Conservation (phyloP, 30 jellyfish, hydroid and myxozoan species). For the Aurelia sp. region DNA sequence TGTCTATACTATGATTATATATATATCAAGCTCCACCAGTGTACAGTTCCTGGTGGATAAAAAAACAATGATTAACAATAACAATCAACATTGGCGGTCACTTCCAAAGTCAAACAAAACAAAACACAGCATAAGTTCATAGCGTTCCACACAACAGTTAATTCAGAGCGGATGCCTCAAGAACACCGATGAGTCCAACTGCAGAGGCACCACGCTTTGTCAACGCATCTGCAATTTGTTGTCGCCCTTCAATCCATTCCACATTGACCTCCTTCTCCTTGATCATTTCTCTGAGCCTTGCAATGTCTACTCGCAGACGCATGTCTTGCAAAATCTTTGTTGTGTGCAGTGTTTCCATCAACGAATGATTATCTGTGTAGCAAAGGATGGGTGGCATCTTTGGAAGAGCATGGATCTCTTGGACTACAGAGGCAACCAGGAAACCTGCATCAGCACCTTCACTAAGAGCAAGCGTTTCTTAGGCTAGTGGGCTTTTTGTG, state of each 20-base stretch:
- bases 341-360: constrained; percentile 3
- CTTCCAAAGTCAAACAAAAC: no score
- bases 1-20: no score
- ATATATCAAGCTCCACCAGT: no score
- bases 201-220: constrained; percentile 9
- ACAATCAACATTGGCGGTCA: no score
- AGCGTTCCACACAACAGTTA: not conserved
- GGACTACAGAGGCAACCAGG: not conserved
- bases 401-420: not conserved
- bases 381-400: constrained; percentile 1
- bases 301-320: not conserved
- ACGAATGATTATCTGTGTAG: not conserved
- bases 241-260: not conserved
- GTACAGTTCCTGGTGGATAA: no score
- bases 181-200: not conserved
- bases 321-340: constrained; percentile 6
- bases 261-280: not conserved
- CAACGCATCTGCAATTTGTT: not conserved
- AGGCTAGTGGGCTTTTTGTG: constrained; percentile 36
- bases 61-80: no score
- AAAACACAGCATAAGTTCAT: not conserved
- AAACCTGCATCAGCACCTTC: no score
- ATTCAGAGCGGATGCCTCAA: not conserved
- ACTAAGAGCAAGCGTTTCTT: constrained; percentile 16
- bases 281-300: not conserved